Percentiles rank a stretch among this genome's conserved stretches.
phyloP scores from a whole-genome alignment of 2,888 invertebrate species.

The Pedicia rivosa region DNA sequence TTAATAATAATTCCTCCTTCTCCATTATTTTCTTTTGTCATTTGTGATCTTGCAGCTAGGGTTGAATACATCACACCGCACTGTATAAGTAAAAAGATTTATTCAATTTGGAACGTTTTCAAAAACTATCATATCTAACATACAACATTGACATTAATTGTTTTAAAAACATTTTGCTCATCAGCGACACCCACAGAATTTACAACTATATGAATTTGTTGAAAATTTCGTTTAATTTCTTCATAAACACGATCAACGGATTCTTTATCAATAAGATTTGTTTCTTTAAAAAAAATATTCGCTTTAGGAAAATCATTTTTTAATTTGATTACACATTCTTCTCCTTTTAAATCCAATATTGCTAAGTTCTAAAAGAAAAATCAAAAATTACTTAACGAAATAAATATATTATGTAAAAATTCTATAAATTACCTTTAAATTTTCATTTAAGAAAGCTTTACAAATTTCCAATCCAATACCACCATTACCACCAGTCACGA shows the following conservation, averaged over 20 bases:
- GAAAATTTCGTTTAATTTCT: conserved; percentile 25
- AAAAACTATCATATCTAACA: conserved; percentile 5
- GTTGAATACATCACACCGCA: conserved; percentile 33
- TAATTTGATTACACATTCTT: neutral
- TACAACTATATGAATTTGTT: conserved; percentile 25
- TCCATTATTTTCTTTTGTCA: conserved; percentile 27
- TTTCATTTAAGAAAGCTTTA: conserved; percentile 25
- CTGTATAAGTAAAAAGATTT: no score
- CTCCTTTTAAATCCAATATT: neutral
- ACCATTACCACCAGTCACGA: conserved; percentile 27
- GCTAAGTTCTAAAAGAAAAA: no score
- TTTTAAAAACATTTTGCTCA: conserved; percentile 24
- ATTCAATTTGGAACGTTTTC: no score
- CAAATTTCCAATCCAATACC: conserved; percentile 28
- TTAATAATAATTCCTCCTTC: conserved; percentile 31
- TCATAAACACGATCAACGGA: conserved; percentile 26
- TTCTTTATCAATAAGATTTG: conserved; percentile 26
- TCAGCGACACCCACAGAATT: conserved; percentile 30
- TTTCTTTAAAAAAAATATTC: conserved; percentile 23
- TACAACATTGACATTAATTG: conserved; percentile 35
- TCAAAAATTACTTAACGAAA: no score
- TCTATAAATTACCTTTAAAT: conserved; percentile 24
- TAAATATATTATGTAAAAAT: no score
- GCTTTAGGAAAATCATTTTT: conserved; percentile 21
- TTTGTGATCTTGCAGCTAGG: conserved; percentile 27